Evolutionary conservation across 2,113 vertebrate species (phyloP), one percentile per base, ranked within the genome.

Genomic region (Argyrosomus japonicus): DNA sequence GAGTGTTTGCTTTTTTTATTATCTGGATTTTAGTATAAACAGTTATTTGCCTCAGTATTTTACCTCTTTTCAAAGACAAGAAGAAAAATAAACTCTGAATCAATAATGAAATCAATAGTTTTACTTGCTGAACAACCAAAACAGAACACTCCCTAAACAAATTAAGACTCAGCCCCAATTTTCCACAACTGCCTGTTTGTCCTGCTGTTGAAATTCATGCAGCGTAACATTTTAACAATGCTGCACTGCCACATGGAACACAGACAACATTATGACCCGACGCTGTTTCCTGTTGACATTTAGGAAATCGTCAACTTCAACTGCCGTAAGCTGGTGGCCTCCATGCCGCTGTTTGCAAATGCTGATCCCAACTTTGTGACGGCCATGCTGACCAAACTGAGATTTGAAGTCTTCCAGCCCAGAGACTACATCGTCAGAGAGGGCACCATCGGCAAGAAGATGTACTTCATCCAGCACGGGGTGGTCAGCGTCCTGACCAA

Each of bases 231-330:
- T 15, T 27, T 67, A 68, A 27, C 47, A 61, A 32, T 15, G 14
- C 25, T 61, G 27, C 47, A 61, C 9, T 27, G 6, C 14, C 32
- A 8, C 40, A 15, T 62, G 43, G 7, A 53, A 18, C 17, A 40
- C 47, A 61, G 14, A 61, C 17, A 40, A 40, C 5, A 12, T 76
- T 5, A 3, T 12, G 32, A 60, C 4, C 6, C 6, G 1, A 19
- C 3, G 25, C 29, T 54, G n/a, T 67, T 48, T 73, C 18, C 40
- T 50, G n/a, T 85, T 11, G 14, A 23, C 56, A 3, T 78, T 27
- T 76, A 99, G 98, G 97, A 99, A 94, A 99, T 99, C 0, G 96
- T 99, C 72, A 99, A 99, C 93, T 99, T 99, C 91, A 99, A 99
- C 92, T 99, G 98, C 92, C 96, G 98, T 81, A 99, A 99, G 89